Percentiles rank a stretch among this genome's conserved stretches.
These are phyloP conservation scores for Syndactyla subalaris DNA, from an alignment of 2,797 vertebrate genomes.

Conservation along the genomic window DNA sequence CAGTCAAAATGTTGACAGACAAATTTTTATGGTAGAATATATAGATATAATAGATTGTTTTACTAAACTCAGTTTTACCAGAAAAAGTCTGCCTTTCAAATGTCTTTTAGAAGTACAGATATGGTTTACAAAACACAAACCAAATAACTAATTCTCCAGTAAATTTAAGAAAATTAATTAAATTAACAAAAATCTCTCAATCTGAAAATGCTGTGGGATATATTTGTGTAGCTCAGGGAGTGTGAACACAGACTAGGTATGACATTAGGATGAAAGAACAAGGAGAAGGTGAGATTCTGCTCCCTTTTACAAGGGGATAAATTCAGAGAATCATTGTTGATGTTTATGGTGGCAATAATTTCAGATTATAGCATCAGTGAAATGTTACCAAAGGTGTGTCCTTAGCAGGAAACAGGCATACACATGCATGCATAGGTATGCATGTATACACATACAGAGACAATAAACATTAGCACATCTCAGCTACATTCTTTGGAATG, in stretches of 20 bases:
- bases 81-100: neutral
- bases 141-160: neutral
- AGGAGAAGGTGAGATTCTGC: neutral
- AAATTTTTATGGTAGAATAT: neutral
- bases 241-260: neutral
- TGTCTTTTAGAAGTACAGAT: neutral
- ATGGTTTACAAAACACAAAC: neutral
- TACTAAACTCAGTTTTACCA: neutral
- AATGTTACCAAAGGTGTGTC: neutral
- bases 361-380: neutral
- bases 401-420: neutral
- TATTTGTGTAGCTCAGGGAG: neutral
- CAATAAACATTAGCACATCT: neutral
- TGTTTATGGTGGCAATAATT: neutral
- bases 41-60: neutral
- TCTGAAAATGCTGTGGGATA: neutral
- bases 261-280: neutral
- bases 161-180: neutral
- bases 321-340: neutral
- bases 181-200: neutral
- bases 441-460: neutral
- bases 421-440: neutral
- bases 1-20: neutral
- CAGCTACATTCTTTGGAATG: neutral
- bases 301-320: neutral